phyloP scores from a whole-genome alignment of 2,888 invertebrate species.

The Bhutanitis thaidina region DNA sequence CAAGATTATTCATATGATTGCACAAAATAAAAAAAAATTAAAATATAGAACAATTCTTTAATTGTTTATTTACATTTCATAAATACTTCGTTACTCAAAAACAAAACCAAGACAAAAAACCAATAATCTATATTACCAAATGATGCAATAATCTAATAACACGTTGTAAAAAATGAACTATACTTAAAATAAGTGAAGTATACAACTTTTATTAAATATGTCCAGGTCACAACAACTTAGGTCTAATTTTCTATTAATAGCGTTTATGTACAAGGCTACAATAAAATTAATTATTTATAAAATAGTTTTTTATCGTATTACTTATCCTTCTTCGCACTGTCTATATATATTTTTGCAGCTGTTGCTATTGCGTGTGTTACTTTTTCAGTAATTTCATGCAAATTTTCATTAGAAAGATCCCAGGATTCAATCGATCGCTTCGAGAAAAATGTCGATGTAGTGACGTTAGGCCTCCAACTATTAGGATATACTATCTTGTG shows the following conservation, averaged over 20 bases:
- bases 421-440: slow-evolving; percentile 66
- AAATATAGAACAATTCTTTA: no score
- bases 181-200: slow-evolving; percentile 43
- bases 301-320: slow-evolving; percentile 16
- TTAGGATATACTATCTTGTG: slow-evolving; percentile 85
- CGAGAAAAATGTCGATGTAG: slow-evolving; percentile 61
- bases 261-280: slow-evolving; percentile 21
- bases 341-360: slow-evolving; percentile 64
- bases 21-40: no score
- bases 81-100: no score
- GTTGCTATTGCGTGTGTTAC: slow-evolving; percentile 64
- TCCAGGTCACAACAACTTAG: slow-evolving; percentile 64
- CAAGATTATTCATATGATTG: no score
- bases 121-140: no score
- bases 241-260: slow-evolving; percentile 15
- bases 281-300: slow-evolving; percentile 14
- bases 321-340: slow-evolving; percentile 22
- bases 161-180: slow-evolving; percentile 70
- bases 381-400: slow-evolving; percentile 68
- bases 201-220: slow-evolving; percentile 46
- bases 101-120: no score
- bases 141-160: no score
- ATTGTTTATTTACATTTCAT: no score
- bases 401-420: slow-evolving; percentile 68
- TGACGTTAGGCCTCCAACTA: slow-evolving; percentile 67